A percentile compares a stretch with the other conserved stretches of the same genome.
These are phyloP conservation scores for Fundulus diaphanus DNA, from an alignment of 2,797 vertebrate species.

Conservation along the genomic window DNA sequence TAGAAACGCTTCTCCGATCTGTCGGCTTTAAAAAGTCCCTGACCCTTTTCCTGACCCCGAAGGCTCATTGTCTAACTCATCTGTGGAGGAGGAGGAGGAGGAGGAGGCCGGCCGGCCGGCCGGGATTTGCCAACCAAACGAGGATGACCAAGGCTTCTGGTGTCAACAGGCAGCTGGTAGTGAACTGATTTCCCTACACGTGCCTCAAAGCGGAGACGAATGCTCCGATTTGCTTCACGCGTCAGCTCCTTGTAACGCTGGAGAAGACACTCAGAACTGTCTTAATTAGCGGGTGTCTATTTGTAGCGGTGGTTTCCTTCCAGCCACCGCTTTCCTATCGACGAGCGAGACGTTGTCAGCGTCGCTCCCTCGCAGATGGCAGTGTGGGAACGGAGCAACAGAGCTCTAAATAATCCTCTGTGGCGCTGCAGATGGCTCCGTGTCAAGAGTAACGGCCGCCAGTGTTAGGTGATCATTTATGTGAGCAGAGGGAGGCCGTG, in stretches of 20 bases:
- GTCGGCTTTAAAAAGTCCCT: constrained; percentile 29
- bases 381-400: constrained; percentile 46
- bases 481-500: constrained; percentile 14
- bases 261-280: constrained; percentile 30
- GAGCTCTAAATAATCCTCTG: constrained; percentile 49
- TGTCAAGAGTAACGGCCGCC: constrained; percentile 51
- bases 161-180: constrained; percentile 40
- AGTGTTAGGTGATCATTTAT: constrained; percentile 54
- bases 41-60: constrained; percentile 48
- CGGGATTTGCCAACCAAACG: constrained; percentile 63
- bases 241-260: constrained; percentile 20
- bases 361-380: constrained; percentile 45
- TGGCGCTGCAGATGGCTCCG: constrained; percentile 57
- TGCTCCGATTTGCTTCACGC: neutral
- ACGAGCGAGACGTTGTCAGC: constrained; percentile 23
- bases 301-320: constrained; percentile 35
- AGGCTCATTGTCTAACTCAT: constrained; percentile 67
- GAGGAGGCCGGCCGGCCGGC: too few relatives aligned
- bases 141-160: constrained; percentile 59
- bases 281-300: constrained; percentile 57
- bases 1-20: too few relatives aligned
- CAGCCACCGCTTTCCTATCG: constrained; percentile 5
- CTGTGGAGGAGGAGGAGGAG: too few relatives aligned
- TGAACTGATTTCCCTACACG: constrained; percentile 44
- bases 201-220: constrained; percentile 40